phyloP scores from a whole-genome alignment of 37 sponge, comb jelly and placozoan genomes.

The Agelas oroides region DNA sequence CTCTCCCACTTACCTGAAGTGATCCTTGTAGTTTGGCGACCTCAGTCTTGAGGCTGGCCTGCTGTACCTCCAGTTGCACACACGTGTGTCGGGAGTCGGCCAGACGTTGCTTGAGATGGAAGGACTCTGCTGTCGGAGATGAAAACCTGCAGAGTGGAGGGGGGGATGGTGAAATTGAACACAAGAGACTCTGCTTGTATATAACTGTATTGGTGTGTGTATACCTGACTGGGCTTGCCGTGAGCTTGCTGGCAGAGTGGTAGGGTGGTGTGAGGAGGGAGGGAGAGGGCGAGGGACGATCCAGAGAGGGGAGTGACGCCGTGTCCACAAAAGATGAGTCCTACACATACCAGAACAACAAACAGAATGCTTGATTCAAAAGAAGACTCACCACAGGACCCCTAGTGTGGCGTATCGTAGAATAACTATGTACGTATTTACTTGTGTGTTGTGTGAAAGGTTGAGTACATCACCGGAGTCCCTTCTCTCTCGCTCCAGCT shows the following conservation, averaged over 20 bases:
- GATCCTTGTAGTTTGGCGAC: conserved; percentile 51
- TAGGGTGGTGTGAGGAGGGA: too few species aligned
- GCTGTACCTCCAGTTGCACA: conserved; percentile 29
- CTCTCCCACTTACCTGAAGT: too few species aligned
- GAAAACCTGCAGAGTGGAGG: background rate
- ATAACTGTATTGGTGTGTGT: background rate
- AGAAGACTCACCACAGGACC: too few species aligned
- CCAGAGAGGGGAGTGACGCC: too few species aligned
- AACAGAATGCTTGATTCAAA: too few species aligned
- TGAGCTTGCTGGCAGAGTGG: background rate
- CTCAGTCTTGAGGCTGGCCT: conserved; percentile 29
- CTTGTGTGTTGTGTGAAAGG: background rate
- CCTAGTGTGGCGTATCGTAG: too few species aligned
- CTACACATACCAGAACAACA: too few species aligned
- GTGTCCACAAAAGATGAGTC: too few species aligned
- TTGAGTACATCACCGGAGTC: too few species aligned
- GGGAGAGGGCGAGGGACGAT: too few species aligned
- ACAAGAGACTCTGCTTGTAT: background rate
- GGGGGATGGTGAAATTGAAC: background rate
- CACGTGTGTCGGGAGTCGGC: conserved; percentile 30
- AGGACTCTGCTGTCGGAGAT: conserved; percentile 11
- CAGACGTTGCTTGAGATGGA: conserved; percentile 41
- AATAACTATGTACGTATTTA: background rate
- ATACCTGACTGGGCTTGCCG: background rate
- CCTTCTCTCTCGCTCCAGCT: too few species aligned